Conservation (phyloP, 2,797 vertebrate genomes). For the Calcarius lapponicus region DNA sequence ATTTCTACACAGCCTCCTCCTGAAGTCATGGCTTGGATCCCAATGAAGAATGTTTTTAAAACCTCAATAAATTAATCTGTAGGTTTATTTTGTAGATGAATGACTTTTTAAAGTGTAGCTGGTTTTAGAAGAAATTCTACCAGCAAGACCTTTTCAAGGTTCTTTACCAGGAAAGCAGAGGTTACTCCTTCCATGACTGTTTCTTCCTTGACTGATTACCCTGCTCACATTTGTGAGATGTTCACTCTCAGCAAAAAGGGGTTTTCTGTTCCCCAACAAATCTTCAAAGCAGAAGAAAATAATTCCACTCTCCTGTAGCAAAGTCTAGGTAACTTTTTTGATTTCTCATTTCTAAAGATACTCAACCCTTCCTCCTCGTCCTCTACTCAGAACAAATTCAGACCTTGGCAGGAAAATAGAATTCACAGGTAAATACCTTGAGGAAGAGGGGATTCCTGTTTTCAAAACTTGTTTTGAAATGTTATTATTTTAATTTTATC, state of each 20-base stretch:
- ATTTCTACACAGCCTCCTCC: not conserved
- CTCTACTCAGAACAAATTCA: not conserved
- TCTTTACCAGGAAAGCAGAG: not conserved
- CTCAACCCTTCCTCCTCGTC: rapidly evolving
- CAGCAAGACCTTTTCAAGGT: not conserved
- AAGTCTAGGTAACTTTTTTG: not conserved
- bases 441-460: not conserved
- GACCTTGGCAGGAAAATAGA: not conserved
- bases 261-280: not conserved
- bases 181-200: not conserved
- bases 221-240: not conserved
- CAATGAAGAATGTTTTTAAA: not conserved
- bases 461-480: not conserved
- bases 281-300: not conserved
- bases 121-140: not conserved
- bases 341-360: not conserved
- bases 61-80: not conserved
- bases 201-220: not conserved
- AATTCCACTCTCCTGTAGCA: not conserved
- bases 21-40: not conserved
- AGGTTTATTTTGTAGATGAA: not conserved
- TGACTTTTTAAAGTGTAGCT: not conserved
- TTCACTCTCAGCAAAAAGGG: not conserved
- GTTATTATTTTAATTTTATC: not conserved
- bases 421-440: not conserved